A percentile compares a stretch with the other conserved stretches of the same genome.
These are phyloP conservation scores for Triplophysa siluroides DNA, from an alignment of 2,113 vertebrate genomes.

Conservation along the genomic window DNA sequence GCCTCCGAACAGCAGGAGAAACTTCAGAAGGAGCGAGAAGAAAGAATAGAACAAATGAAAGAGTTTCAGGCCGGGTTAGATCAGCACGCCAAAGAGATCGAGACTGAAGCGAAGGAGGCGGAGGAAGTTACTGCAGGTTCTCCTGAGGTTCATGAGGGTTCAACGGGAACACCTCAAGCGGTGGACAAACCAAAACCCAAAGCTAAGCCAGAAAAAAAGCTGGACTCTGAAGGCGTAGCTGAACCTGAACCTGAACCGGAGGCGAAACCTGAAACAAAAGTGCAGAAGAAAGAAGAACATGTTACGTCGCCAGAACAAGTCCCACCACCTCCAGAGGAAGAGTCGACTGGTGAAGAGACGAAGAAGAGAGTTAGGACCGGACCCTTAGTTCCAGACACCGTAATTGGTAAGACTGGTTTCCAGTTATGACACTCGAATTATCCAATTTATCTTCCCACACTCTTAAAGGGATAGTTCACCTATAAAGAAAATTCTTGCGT, in stretches of 20 bases:
- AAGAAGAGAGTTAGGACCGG: constrained; percentile 65
- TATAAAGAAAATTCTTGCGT: no score
- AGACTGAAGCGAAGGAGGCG: not conserved
- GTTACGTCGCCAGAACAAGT: not conserved
- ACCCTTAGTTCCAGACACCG: constrained; percentile 65
- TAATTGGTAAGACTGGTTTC: constrained; percentile 62
- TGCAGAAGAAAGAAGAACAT: not conserved
- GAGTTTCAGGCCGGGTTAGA: constrained; percentile 52
- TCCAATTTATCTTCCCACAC: no score
- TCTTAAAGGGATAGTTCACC: no score
- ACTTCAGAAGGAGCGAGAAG: constrained; percentile 60
- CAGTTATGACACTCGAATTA: not conserved
- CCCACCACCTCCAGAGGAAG: constrained; percentile 44
- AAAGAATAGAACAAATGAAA: constrained; percentile 55
- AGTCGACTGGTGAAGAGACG: constrained; percentile 46
- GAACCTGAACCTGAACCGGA: not conserved
- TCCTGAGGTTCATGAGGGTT: not conserved
- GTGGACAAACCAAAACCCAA: constrained; percentile 8
- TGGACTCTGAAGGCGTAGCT: not conserved
- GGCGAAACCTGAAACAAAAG: not conserved
- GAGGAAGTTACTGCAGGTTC: constrained; percentile 2
- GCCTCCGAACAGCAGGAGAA: constrained; percentile 67
- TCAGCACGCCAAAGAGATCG: not conserved
- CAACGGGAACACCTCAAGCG: not conserved
- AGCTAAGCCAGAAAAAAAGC: constrained; percentile 9